Conservation (phyloP, 2,113 vertebrate genomes). For the Malurus alboscapulatus region DNA sequence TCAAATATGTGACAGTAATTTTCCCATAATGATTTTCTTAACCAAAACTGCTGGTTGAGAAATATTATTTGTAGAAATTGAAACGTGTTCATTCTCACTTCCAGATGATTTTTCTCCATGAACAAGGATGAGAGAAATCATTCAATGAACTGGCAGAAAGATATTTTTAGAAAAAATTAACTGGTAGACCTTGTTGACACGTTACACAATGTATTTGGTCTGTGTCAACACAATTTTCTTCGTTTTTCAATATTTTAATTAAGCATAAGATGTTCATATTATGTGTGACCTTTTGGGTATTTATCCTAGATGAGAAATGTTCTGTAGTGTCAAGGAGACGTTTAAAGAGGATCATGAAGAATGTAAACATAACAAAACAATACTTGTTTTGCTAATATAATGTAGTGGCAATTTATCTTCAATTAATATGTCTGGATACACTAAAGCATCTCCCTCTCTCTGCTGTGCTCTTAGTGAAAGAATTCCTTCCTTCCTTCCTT, state of each 20-base stretch:
- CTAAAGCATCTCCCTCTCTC: not conserved
- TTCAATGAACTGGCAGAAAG: not conserved
- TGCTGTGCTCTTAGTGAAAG: not conserved
- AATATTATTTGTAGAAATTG: not conserved
- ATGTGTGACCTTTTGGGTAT: not conserved
- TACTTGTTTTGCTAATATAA: not conserved
- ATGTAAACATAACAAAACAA: not conserved
- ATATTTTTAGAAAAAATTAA: slow-evolving; percentile 4
- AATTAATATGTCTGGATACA: not conserved
- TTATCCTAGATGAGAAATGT: not conserved
- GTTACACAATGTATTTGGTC: not conserved
- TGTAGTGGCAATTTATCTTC: not conserved
- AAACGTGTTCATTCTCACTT: not conserved
- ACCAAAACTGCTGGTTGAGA: not conserved
- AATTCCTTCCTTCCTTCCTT: not conserved
- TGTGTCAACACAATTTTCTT: slow-evolving; percentile 1
- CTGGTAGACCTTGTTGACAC: not conserved
- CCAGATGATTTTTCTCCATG: not conserved
- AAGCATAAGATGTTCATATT: not conserved
- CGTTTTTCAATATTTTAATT: slow-evolving; percentile 4
- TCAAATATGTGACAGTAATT: not conserved
- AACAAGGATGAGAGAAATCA: not conserved
- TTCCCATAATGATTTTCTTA: not conserved
- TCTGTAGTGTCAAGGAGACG: not conserved
- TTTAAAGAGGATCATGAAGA: not conserved